These are phyloP conservation scores for Forbesichthys papilliferus DNA, from an alignment of 2,113 vertebrate genomes.

Conservation along the genomic window DNA sequence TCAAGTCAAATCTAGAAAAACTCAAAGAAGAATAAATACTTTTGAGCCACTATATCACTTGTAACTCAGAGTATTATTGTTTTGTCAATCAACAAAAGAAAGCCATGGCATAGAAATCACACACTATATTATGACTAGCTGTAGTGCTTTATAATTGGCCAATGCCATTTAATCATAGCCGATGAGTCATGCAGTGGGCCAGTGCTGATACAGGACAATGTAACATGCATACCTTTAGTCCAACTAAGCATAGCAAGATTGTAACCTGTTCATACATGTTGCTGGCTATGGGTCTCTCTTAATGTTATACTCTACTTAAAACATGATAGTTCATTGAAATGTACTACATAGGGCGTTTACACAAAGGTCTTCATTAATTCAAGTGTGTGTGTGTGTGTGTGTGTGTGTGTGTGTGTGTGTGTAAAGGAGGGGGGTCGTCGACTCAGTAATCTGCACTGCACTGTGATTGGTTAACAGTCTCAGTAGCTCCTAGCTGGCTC, in stretches of 20 bases:
- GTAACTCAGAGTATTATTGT: not conserved
- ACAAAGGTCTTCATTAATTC: slow-evolving; percentile 19
- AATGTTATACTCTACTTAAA: not conserved
- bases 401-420: too few species aligned
- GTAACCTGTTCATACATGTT: not conserved
- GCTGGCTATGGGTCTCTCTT: too few species aligned
- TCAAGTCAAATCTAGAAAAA: not conserved
- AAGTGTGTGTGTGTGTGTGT: too few species aligned
- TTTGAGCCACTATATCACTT: not conserved
- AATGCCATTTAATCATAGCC: slow-evolving; percentile 16
- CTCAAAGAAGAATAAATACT: not conserved
- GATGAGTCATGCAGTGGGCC: slow-evolving; percentile 52
- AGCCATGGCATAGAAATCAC: not conserved
- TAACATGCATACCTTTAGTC: not conserved
- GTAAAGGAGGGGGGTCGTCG: slow-evolving; percentile 9
- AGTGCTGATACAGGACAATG: slow-evolving; percentile 2
- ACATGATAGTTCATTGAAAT: not conserved
- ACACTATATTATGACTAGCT: not conserved
- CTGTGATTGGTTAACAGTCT: slow-evolving; percentile 22
- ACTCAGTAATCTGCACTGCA: not conserved
- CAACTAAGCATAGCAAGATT: not conserved
- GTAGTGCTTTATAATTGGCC: not conserved
- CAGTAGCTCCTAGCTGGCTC: slow-evolving; percentile 2
- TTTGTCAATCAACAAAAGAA: slow-evolving; percentile 2
- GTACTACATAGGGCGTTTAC: not conserved